Percentiles rank a stretch among this genome's conserved stretches.
These are phyloP conservation scores for Coluber constrictor DNA, from an alignment of 2,797 vertebrate genomes.

Conservation along the genomic window DNA sequence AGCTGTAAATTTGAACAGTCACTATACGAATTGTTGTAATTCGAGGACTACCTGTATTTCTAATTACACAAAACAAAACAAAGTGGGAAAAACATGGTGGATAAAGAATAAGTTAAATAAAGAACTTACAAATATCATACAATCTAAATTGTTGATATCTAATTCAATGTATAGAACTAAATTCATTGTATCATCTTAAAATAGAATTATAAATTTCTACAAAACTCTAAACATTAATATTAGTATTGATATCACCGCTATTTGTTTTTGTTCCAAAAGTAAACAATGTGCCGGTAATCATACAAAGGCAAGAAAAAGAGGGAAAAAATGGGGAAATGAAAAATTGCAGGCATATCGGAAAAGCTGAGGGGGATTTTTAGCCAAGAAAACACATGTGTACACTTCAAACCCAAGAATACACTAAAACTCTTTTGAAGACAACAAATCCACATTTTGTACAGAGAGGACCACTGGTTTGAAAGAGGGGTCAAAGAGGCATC, in stretches of 20 bases:
- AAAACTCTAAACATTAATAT: neutral
- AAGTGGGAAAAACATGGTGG: neutral
- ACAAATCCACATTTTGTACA: too few species aligned
- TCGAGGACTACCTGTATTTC: neutral
- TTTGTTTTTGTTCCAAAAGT: neutral
- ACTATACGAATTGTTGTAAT: too few species aligned
- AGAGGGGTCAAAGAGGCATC: too few species aligned
- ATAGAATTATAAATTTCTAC: neutral
- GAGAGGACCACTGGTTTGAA: too few species aligned
- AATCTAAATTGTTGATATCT: neutral
- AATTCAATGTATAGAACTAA: neutral
- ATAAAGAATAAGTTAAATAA: neutral
- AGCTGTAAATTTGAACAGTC: too few species aligned
- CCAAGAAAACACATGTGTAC: too few species aligned
- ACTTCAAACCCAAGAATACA: too few species aligned
- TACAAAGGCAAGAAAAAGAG: neutral
- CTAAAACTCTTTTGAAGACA: too few species aligned
- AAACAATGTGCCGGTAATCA: neutral
- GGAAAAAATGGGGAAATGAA: neutral
- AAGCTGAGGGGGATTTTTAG: too few species aligned
- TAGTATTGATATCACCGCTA: neutral
- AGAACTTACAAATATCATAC: neutral
- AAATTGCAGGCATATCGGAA: too few species aligned
- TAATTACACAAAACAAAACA: neutral
- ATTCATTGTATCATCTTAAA: neutral